phyloP scores from a whole-genome alignment of 2,888 invertebrate species.

The Linyphia triangularis region DNA sequence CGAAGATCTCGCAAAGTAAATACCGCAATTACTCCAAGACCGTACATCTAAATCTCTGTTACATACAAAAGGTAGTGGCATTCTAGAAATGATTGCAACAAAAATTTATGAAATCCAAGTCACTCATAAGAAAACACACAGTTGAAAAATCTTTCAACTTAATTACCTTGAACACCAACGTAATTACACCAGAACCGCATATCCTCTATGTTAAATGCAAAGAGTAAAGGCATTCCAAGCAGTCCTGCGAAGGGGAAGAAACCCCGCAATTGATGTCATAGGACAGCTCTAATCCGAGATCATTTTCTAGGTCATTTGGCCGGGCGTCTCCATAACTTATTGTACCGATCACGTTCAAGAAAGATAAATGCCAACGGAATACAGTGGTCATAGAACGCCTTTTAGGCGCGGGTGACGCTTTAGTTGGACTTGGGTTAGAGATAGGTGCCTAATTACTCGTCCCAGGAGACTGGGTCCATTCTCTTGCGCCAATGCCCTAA shows the following conservation, averaged over 20 bases:
- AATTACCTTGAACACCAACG: no score
- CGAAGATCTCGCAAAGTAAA: no score
- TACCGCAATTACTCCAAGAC: no score
- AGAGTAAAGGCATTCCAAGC: no score
- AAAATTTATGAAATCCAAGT: no score
- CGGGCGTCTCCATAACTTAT: constrained; percentile 41
- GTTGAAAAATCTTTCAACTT: neutral
- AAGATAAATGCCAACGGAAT: constrained; percentile 47
- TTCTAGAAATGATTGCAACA: no score
- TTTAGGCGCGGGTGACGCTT: constrained; percentile 36
- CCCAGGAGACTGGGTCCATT: neutral
- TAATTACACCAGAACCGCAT: no score
- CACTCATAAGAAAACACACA: no score
- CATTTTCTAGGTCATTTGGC: constrained; percentile 61
- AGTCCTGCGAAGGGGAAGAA: constrained; percentile 18
- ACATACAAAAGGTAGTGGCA: no score
- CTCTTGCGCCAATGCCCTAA: constrained; percentile 13
- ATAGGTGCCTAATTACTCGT: constrained; percentile 54
- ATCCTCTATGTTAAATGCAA: no score
- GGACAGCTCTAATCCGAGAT: constrained; percentile 39
- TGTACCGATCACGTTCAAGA: constrained; percentile 42
- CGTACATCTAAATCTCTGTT: no score
- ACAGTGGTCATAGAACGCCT: constrained; percentile 50
- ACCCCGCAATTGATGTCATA: neutral
- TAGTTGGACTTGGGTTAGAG: constrained; percentile 31